Evolutionary conservation across 2,113 vertebrate species (phyloP).

Genomic region (Stigmatopora argus): DNA sequence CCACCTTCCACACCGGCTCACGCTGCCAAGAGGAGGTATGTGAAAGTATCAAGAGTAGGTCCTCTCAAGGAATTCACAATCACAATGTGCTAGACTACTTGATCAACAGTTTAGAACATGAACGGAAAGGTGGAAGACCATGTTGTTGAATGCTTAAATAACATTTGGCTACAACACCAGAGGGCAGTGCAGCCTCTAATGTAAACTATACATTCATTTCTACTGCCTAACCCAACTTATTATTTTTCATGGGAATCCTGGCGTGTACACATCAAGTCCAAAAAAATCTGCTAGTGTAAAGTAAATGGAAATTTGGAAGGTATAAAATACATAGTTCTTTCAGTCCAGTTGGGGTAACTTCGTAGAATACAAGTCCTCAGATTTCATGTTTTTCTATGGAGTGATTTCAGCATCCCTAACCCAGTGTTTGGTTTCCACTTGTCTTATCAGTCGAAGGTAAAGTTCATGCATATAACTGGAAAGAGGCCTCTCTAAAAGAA

Average conservation of each 20-base stretch:
- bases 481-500: slow-evolving; percentile 34
- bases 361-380: neutral
- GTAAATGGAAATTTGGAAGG: neutral
- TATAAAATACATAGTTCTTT: neutral
- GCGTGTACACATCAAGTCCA: neutral
- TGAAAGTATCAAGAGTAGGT: neutral
- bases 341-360: no score
- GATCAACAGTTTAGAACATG: neutral
- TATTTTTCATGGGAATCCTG: no score
- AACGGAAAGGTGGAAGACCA: neutral
- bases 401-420: slow-evolving; percentile 11
- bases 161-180: neutral
- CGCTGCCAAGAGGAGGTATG: neutral
- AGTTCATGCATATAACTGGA: slow-evolving; percentile 25
- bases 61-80: neutral
- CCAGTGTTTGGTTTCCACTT: slow-evolving; percentile 6
- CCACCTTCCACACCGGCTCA: slow-evolving; percentile 5
- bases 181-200: slow-evolving; percentile 3
- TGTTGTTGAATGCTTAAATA: neutral
- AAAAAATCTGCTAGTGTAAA: neutral
- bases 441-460: slow-evolving; percentile 8
- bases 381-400: neutral
- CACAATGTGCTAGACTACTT: neutral
- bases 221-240: neutral
- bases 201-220: neutral